Percentiles rank a stretch among this genome's conserved stretches.
Evolutionary conservation across 2,888 invertebrate genomes (phyloP).

Genomic region (Cetonia aurata): DNA sequence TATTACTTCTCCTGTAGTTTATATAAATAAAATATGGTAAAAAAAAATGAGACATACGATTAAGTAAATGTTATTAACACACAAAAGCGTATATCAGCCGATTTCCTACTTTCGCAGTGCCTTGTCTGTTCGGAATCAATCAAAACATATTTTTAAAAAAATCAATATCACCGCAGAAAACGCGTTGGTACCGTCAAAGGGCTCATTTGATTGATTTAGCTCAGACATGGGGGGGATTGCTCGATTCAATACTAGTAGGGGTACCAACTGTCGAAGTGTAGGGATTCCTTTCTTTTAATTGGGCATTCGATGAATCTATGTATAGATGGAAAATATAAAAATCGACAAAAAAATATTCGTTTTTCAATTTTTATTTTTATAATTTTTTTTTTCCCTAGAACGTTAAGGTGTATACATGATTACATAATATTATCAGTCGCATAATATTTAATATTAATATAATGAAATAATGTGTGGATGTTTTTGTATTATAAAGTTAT

Average conservation of each 20-base stretch:
- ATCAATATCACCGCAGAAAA: neutral
- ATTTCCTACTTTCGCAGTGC: neutral
- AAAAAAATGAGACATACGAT: too few species aligned
- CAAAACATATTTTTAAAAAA: neutral
- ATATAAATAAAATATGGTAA: conserved; percentile 18
- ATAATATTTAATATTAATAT: conserved; percentile 11
- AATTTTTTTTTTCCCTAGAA: conserved; percentile 1
- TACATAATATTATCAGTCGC: conserved; percentile 21
- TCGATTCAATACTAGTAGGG: neutral
- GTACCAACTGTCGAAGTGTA: conserved; percentile 11
- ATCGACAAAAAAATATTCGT: conserved; percentile 12
- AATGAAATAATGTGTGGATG: conserved; percentile 29
- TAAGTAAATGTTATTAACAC: neutral
- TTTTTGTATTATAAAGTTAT: conserved; percentile 39
- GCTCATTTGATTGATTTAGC: conserved; percentile 19
- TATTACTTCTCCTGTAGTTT: conserved; percentile 11
- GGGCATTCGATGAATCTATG: conserved; percentile 11
- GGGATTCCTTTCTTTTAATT: neutral
- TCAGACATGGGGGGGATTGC: neutral
- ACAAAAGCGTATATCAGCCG: neutral
- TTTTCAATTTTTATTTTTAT: conserved; percentile 12
- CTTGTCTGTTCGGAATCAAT: neutral
- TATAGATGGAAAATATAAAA: conserved; percentile 9
- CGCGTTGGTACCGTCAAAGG: neutral
- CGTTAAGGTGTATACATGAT: too few species aligned